A percentile compares a stretch with the other conserved stretches of the same genome.
These are phyloP conservation scores for Hemibagrus wyckioides DNA, from an alignment of 2,113 vertebrate species.

Conservation along the genomic window DNA sequence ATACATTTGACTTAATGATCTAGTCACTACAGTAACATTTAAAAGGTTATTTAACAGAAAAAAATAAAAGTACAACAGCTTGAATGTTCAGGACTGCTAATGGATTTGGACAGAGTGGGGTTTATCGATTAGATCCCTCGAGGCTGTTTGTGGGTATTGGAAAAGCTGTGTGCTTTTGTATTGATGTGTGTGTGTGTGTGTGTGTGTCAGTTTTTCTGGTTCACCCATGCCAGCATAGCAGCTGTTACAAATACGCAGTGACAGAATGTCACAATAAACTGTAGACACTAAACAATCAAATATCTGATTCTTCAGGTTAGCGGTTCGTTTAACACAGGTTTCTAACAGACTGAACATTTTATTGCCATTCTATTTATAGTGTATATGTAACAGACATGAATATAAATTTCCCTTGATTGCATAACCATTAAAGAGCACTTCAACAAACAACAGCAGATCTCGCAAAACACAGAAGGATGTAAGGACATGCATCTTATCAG, in stretches of 20 bases:
- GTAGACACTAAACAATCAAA: not conserved
- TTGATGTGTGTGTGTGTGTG: conserved; percentile 7
- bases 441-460: not conserved
- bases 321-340: not conserved
- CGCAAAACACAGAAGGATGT: not conserved
- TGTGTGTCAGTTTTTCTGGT: not conserved
- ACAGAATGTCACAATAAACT: not conserved
- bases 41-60: not conserved
- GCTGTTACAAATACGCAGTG: not conserved
- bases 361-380: not conserved
- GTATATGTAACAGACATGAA: not conserved
- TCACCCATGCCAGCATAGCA: not conserved
- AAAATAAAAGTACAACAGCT: not conserved
- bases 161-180: not conserved
- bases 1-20: not conserved
- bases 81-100: not conserved
- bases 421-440: not conserved
- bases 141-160: not conserved
- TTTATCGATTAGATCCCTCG: not conserved
- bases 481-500: not conserved
- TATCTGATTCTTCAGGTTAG: not conserved
- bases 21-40: not conserved
- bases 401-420: not conserved
- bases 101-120: not conserved
- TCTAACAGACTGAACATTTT: not conserved